These are phyloP conservation scores for Potamilus streckersoni DNA, from an alignment of 1,140 invertebrate species.

Conservation along the genomic window DNA sequence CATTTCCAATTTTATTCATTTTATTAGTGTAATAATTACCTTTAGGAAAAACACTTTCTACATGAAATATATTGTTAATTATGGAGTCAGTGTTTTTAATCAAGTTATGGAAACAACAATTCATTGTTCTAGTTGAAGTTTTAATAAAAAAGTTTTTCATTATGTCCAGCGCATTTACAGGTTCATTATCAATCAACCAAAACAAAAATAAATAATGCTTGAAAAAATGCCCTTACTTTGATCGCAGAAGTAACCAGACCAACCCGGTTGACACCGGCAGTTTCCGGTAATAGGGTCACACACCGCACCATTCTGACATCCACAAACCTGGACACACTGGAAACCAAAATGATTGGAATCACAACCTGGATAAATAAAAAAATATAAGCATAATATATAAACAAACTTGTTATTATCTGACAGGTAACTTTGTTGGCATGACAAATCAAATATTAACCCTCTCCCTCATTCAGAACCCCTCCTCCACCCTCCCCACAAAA, in stretches of 20 bases:
- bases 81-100: neutral
- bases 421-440: neutral
- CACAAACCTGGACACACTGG: constrained; percentile 80
- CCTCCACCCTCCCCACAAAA: too few relatives aligned
- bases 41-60: too few relatives aligned
- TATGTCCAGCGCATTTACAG: neutral
- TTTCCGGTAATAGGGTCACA: constrained; percentile 87
- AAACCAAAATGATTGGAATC: constrained; percentile 82
- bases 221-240: constrained; percentile 53
- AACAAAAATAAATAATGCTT: neutral
- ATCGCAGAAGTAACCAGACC: constrained; percentile 59
- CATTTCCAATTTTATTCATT: too few relatives aligned
- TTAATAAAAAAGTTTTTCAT: neutral
- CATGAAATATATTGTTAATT: neutral
- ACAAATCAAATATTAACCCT: neutral
- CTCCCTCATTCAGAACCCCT: too few relatives aligned
- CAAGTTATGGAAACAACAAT: neutral
- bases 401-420: neutral
- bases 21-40: too few relatives aligned
- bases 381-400: neutral
- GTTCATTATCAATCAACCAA: neutral
- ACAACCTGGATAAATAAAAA: constrained; percentile 70
- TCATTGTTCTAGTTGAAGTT: neutral
- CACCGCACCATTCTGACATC: constrained; percentile 76
- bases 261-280: constrained; percentile 90